phyloP scores from a whole-genome alignment of 1,140 invertebrate species.

The Cydia splendana region DNA sequence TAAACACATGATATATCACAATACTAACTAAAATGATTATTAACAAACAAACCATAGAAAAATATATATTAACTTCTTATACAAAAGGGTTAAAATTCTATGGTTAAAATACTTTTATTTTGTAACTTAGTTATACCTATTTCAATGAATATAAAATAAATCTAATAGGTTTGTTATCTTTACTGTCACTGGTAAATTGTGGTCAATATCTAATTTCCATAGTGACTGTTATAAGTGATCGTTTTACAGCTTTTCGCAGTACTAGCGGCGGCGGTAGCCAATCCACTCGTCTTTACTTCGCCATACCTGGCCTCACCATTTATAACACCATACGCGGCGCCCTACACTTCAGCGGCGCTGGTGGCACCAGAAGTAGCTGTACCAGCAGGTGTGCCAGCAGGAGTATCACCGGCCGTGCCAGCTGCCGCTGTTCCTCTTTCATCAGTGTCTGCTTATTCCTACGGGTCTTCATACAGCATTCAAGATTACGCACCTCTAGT shows the following conservation, averaged over 20 bases:
- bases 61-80: no score
- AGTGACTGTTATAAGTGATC: not conserved
- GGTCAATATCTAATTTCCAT: not conserved
- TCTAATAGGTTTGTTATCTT: no score
- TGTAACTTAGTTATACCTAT: no score
- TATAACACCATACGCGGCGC: not conserved
- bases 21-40: no score
- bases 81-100: no score
- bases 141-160: no score
- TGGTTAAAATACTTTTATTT: no score
- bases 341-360: conserved; percentile 12
- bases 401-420: conserved; percentile 4
- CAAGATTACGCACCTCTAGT: conserved; percentile 38
- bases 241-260: conserved; percentile 42
- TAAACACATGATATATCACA: no score
- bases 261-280: conserved; percentile 38
- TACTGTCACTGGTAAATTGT: not conserved
- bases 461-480: conserved; percentile 40
- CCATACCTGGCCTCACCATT: conserved; percentile 35
- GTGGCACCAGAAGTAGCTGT: not conserved
- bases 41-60: no score
- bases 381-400: conserved; percentile 24
- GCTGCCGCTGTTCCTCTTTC: conserved; percentile 27
- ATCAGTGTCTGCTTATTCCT: conserved; percentile 39
- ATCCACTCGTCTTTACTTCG: conserved; percentile 42